Evolutionary conservation across 2,888 invertebrate species (phyloP).

Genomic region (Leptothorax acervorum): DNA sequence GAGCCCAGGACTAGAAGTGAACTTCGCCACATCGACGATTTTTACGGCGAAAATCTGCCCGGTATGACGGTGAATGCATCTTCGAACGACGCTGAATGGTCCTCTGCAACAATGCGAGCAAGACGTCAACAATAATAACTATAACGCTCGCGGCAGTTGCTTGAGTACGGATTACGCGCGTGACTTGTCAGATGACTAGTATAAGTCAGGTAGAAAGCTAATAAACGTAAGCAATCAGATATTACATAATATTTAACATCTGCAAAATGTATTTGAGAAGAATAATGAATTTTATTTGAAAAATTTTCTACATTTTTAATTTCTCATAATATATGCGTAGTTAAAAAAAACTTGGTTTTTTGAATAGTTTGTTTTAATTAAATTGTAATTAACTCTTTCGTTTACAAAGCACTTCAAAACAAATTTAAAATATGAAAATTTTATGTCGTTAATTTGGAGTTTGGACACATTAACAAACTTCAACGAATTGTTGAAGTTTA

Average conservation of each 20-base stretch:
- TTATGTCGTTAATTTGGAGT: neutral
- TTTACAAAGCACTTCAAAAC: neutral
- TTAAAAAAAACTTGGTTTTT: neutral
- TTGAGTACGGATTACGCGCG: slow-evolving; percentile 4
- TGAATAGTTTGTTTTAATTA: neutral
- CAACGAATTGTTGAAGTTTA: neutral
- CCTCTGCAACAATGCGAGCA: slow-evolving; percentile 88
- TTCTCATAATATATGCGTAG: neutral
- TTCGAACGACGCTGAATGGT: slow-evolving; percentile 97
- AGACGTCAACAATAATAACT: slow-evolving; percentile 61
- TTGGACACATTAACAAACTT: neutral
- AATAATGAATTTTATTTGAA: slow-evolving; percentile 1
- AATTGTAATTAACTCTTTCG: neutral
- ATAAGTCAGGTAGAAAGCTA: neutral
- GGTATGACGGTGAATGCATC: slow-evolving; percentile 97
- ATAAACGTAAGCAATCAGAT: neutral
- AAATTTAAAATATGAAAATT: neutral
- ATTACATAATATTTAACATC: neutral
- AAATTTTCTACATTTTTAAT: neutral
- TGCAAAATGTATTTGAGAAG: neutral
- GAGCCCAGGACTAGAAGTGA: slow-evolving; percentile 98
- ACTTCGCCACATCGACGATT: slow-evolving; percentile 99
- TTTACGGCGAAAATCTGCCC: slow-evolving; percentile 99
- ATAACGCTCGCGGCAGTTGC: neutral
- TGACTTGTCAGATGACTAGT: neutral